Conservation (phyloP, 2,888 invertebrate genomes). For the Tipula vernalis region DNA sequence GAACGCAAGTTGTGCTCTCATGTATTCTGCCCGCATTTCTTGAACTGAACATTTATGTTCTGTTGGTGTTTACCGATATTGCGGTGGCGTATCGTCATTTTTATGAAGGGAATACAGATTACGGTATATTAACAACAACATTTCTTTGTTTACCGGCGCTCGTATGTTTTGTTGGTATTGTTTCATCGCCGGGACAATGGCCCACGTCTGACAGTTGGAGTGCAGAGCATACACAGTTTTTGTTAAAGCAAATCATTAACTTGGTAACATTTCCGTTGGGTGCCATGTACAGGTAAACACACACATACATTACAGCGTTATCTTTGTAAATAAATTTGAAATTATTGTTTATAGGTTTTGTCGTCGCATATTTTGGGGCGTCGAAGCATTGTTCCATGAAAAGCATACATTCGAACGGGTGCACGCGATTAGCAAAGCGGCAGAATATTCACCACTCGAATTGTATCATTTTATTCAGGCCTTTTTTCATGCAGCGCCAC, state of each 20-base stretch:
- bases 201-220: slow-evolving; percentile 37
- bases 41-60: slow-evolving; percentile 49
- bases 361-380: slow-evolving; percentile 61
- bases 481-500: slow-evolving; percentile 64
- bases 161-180: slow-evolving; percentile 43
- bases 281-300: slow-evolving; percentile 46
- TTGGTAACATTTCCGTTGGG: slow-evolving; percentile 46
- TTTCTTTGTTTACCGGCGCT: slow-evolving; percentile 43
- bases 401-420: slow-evolving; percentile 44
- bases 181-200: slow-evolving; percentile 46
- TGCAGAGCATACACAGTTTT: slow-evolving; percentile 36
- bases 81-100: slow-evolving; percentile 52
- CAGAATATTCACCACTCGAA: slow-evolving; percentile 56
- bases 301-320: neutral
- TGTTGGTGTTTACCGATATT: slow-evolving; percentile 54
- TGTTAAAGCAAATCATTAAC: slow-evolving; percentile 38
- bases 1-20: slow-evolving; percentile 31
- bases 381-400: slow-evolving; percentile 50
- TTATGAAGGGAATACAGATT: slow-evolving; percentile 41
- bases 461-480: slow-evolving; percentile 66
- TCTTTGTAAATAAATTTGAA: neutral
- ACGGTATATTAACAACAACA: slow-evolving; percentile 37
- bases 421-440: slow-evolving; percentile 45
- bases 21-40: slow-evolving; percentile 42
- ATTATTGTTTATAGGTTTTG: slow-evolving; percentile 42